Base-by-base conservation (phyloP, 2,888 invertebrate genomes). In the Agriopis leucophaearia region DNA sequence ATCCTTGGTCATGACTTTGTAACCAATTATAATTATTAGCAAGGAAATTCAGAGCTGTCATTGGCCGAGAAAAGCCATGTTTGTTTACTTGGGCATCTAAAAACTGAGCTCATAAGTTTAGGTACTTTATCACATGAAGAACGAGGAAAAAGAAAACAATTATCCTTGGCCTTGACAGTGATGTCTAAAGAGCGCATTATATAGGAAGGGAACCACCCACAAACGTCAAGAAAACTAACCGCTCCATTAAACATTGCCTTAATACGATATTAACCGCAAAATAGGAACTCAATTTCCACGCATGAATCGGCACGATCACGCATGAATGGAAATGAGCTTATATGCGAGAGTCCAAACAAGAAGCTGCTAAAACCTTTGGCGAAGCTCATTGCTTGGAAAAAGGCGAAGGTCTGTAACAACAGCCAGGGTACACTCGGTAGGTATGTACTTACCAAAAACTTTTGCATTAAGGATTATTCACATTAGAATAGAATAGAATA, bases 221-320 rank as follows among this genome's bases (percentile, higher is more conserved):
- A 42, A 35, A 55, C 40, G 40, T 48, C 59, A 65, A 59, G 52
- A 64, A 65, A 65, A 55, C 40, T 54, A 16, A 42, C 15, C 59
- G 60, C 48, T 55, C 59, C 60, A 65, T 65, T 65, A 65, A 60
- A 12, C 55, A 60, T 48, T 60, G 16, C 59, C 60, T 35, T 65
- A 65, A 65, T 60, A 65, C 42, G 59, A 65, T 65, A 65, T 50
- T 65, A 65, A 60, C 59, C 60, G 40, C 54, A 50, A 65, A 65
- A 65, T 65, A 59, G 65, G 55, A 59, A 65, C 54, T 65, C 65
- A 65, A 65, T 65, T 65, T 65, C 55, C 55, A 27, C 65, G 65
- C 59, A 36, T 65, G 59, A 65, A 65, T 55, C 10, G 42, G 59
- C 15, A n/a, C 47, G 35, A 44, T 38, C 42, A 65, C 65, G 55